Conservation (phyloP, 2,797 vertebrate species). For the Varecia variegata region DNA sequence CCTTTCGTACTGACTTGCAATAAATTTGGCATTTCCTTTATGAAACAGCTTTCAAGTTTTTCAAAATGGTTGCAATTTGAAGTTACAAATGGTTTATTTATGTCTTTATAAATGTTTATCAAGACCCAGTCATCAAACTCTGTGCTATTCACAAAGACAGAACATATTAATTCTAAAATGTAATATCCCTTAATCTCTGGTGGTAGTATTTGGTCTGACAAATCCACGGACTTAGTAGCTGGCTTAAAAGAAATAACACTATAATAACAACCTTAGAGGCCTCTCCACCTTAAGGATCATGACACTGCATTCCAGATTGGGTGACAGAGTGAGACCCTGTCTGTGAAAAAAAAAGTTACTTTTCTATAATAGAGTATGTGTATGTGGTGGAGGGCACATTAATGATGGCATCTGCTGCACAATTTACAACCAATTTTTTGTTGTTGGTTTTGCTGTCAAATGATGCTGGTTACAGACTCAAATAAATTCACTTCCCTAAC, state of each 20-base stretch:
- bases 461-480: neutral
- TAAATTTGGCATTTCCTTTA: slow-evolving; percentile 70
- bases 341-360: neutral
- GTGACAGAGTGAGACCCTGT: neutral
- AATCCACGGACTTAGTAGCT: slow-evolving; percentile 35
- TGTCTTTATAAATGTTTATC: slow-evolving; percentile 73
- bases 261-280: slow-evolving; percentile 56
- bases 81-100: slow-evolving; percentile 81
- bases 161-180: slow-evolving; percentile 77
- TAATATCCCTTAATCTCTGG: slow-evolving; percentile 80
- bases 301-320: neutral
- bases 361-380: neutral
- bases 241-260: slow-evolving; percentile 69
- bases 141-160: slow-evolving; percentile 68
- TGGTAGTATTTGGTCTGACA: slow-evolving; percentile 62
- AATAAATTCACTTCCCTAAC: neutral
- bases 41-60: slow-evolving; percentile 71
- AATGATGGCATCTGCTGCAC: neutral
- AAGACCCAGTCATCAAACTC: slow-evolving; percentile 68
- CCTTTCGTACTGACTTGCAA: slow-evolving; percentile 75
- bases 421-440: neutral
- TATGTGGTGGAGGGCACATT: neutral
- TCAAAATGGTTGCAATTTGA: slow-evolving; percentile 74
- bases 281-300: neutral
- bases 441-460: neutral